Percentiles rank a stretch among this genome's conserved stretches.
phyloP scores from a whole-genome alignment of 2,113 vertebrate species.

The Crotophaga sulcirostris region DNA sequence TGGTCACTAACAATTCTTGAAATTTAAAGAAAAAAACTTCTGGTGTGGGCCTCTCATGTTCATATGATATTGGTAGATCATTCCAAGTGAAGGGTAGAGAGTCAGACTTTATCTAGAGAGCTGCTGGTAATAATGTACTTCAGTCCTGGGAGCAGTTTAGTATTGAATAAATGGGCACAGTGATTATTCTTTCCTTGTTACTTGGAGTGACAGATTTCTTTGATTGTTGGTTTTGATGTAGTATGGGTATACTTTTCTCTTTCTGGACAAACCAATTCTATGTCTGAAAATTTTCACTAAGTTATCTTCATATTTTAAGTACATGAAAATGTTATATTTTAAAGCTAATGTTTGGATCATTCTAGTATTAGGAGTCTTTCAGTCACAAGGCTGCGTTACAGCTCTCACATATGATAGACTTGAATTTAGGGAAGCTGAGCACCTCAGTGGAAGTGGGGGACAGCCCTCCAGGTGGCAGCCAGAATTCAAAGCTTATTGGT shows the following conservation, averaged over 20 bases:
- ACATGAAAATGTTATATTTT: not conserved
- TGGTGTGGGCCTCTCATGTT: not conserved
- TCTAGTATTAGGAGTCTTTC: not conserved
- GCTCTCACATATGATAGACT: not conserved
- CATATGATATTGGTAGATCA: not conserved
- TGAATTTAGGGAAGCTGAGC: not conserved
- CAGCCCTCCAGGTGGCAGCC: no score
- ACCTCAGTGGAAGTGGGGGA: no score
- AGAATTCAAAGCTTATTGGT: no score
- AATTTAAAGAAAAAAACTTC: not conserved
- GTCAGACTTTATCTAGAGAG: not conserved
- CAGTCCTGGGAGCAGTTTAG: not conserved
- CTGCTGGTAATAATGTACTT: not conserved
- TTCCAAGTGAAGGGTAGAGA: not conserved
- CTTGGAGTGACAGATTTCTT: not conserved
- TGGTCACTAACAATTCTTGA: not conserved
- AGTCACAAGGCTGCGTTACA: not conserved
- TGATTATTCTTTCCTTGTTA: not conserved
- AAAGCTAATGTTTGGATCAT: not conserved
- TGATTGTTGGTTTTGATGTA: not conserved
- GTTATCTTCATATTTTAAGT: not conserved
- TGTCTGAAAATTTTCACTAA: not conserved
- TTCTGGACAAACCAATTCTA: not conserved
- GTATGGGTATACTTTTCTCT: not conserved
- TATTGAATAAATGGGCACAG: not conserved